A percentile compares a stretch with the other conserved stretches of the same genome.
phyloP scores from a whole-genome alignment of 2,888 invertebrate genomes.

The Phengaris arion region DNA sequence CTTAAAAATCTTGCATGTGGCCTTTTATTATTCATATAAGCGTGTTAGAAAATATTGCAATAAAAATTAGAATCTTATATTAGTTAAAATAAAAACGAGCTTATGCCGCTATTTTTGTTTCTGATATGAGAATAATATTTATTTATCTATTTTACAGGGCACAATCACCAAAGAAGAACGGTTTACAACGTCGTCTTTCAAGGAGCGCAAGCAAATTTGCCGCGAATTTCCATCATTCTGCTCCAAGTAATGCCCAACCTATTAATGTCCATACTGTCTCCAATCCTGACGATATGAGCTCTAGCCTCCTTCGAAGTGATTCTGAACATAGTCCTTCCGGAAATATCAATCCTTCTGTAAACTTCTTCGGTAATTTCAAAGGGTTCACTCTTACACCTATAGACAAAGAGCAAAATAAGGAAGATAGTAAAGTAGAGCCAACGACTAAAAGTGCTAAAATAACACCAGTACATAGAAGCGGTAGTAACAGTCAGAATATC shows the following conservation, averaged over 20 bases:
- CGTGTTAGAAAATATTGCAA: no score
- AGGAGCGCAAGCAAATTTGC: slow-evolving; percentile 73
- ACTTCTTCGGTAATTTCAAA: slow-evolving; percentile 92
- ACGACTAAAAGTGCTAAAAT: slow-evolving; percentile 77
- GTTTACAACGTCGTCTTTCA: slow-evolving; percentile 68
- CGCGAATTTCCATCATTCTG: slow-evolving; percentile 64
- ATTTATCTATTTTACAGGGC: slow-evolving; percentile 48
- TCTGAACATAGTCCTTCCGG: slow-evolving; percentile 71
- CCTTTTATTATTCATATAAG: no score
- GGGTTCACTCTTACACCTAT: slow-evolving; percentile 89
- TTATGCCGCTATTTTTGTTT: neutral
- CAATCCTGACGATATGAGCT: slow-evolving; percentile 85
- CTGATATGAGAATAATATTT: neutral
- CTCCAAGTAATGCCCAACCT: slow-evolving; percentile 59
- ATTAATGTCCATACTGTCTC: slow-evolving; percentile 76
- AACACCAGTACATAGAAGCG: slow-evolving; percentile 68
- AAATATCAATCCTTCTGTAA: slow-evolving; percentile 72
- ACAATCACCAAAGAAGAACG: slow-evolving; percentile 71
- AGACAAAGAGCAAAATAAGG: slow-evolving; percentile 42
- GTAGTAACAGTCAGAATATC: slow-evolving; percentile 63
- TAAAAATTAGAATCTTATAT: no score
- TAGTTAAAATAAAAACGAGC: neutral
- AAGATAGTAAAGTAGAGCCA: slow-evolving; percentile 38
- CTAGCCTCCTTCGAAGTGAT: slow-evolving; percentile 81
- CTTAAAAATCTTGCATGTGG: no score